phyloP scores from a whole-genome alignment of 2,113 vertebrate species.

The Chitala chitala region DNA sequence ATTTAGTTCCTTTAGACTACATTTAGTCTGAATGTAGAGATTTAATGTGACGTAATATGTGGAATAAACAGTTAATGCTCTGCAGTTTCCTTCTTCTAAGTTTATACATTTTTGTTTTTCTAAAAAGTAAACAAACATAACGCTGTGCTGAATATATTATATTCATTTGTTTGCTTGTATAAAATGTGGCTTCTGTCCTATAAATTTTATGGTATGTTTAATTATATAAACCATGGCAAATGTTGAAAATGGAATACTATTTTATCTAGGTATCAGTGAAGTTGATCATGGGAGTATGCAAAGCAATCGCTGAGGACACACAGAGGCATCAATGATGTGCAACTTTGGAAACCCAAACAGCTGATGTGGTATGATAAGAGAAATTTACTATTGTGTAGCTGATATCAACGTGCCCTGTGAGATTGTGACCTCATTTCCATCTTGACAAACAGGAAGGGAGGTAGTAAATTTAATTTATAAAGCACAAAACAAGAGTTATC shows the following conservation, averaged over 20 bases:
- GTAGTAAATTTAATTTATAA: no score
- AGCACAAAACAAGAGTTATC: no score
- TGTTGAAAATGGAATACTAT: slow-evolving; percentile 24
- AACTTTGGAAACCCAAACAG: slow-evolving; percentile 71
- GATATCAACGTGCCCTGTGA: slow-evolving; percentile 57
- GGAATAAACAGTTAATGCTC: not conserved
- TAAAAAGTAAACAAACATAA: not conserved
- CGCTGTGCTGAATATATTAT: not conserved
- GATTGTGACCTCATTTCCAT: slow-evolving; percentile 58
- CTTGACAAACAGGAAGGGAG: slow-evolving; percentile 25
- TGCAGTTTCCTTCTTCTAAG: not conserved
- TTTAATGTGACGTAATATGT: not conserved
- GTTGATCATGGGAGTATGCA: slow-evolving; percentile 62
- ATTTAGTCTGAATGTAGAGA: no score
- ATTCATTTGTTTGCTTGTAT: not conserved
- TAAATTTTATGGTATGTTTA: slow-evolving; percentile 14
- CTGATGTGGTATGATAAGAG: slow-evolving; percentile 61
- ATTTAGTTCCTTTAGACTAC: no score
- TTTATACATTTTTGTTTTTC: not conserved
- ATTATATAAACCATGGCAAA: not conserved
- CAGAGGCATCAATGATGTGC: slow-evolving; percentile 59
- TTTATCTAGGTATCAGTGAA: slow-evolving; percentile 52
- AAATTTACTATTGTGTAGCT: slow-evolving; percentile 62
- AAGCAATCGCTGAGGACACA: slow-evolving; percentile 62
- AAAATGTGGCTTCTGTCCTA: not conserved